phyloP scores from a whole-genome alignment of 64 coral and sea anemone species.

The Montipora foliosa region DNA sequence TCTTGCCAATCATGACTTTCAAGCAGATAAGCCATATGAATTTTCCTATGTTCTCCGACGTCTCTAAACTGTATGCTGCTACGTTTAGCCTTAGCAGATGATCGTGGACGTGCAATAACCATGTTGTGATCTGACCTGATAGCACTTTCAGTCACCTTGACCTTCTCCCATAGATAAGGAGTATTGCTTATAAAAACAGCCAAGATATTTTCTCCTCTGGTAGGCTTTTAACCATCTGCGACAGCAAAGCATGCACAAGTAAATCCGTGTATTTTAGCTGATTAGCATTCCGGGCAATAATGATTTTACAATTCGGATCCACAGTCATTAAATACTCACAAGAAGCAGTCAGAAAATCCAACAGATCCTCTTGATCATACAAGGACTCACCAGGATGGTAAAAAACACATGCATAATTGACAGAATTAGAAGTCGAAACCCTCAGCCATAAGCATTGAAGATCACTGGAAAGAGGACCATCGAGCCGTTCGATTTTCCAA shows the following conservation, averaged over 20 bases:
- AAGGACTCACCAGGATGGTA: conserved; percentile 37
- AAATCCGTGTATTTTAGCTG: no score
- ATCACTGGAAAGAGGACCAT: conserved; percentile 25
- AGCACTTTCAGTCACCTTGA: conserved; percentile 46
- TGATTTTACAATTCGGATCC: conserved; percentile 74
- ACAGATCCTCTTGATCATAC: conserved; percentile 64
- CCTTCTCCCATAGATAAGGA: conserved; percentile 68
- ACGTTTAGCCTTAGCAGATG: conserved; percentile 20
- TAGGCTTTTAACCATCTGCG: conserved; percentile 56
- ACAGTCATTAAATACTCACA: conserved; percentile 62
- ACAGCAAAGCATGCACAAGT: conserved; percentile 15
- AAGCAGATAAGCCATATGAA: conserved; percentile 60
- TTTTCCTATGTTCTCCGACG: conserved; percentile 51
- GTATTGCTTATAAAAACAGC: conserved; percentile 53
- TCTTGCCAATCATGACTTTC: conserved; percentile 43
- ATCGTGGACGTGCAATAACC: conserved; percentile 46
- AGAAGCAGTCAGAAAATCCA: conserved; percentile 46
- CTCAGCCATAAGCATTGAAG: conserved; percentile 35
- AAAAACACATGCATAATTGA: conserved; percentile 37
- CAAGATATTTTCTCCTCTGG: conserved; percentile 47
- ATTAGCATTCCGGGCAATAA: conserved; percentile 62
- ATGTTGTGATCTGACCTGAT: conserved; percentile 64
- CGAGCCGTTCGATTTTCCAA: conserved; percentile 54
- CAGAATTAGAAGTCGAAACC: conserved; percentile 22
- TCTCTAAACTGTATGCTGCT: conserved; percentile 55